Base-by-base conservation (phyloP, 2,888 invertebrate genomes). In the Nasonia oneida region DNA sequence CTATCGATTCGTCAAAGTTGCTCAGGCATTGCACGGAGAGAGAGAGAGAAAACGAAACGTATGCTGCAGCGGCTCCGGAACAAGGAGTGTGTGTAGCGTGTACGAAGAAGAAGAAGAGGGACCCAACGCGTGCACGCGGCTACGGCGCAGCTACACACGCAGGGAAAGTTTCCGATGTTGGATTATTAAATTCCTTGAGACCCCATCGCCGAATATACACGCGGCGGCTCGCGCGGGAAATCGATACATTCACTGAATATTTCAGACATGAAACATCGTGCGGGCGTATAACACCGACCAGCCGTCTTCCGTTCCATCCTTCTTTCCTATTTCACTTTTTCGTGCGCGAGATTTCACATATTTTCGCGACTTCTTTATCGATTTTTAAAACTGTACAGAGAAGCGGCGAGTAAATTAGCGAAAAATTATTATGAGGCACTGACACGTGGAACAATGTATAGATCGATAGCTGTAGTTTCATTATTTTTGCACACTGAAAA, bases 231-330 rank as follows among this genome's bases (percentile, higher is more conserved):
- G 10, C 61, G 39, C 74, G 57, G 88, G 87, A 89, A 92, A 93
- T 93, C 93, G 93, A 93, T 93, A 92, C 93, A 93, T 93, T 93
- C 92, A 89, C 91, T 91, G 92, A 93, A 93, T 93, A 93, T 93
- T 92, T 93, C 90, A 91, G 91, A 89, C 90, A 89, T 89, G 88
- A 89, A 88, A 89, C 87, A 83, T 83, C 67, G 37, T 42, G 78
- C 33, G 74, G 23, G n/a, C n/a, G 57, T 61, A 29, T 29, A 33
- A 42, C 74, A 12, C 12, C 50, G 61, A 23, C 47, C 71, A 15
- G 73, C 33, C 79, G 81, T 85, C 57, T 23, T 73, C 3, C 78
- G 18, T 15, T 76, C 83, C 67, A 39, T 82, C 87, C 78, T 83
- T 57, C 61, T 73, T 76, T 23, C 78, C 42, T 71, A 29, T 29